Percentiles rank a stretch among this genome's conserved stretches.
These are phyloP conservation scores for Drosophila subsilvestris DNA, from an alignment of 2,888 invertebrate species.

Conservation along the genomic window DNA sequence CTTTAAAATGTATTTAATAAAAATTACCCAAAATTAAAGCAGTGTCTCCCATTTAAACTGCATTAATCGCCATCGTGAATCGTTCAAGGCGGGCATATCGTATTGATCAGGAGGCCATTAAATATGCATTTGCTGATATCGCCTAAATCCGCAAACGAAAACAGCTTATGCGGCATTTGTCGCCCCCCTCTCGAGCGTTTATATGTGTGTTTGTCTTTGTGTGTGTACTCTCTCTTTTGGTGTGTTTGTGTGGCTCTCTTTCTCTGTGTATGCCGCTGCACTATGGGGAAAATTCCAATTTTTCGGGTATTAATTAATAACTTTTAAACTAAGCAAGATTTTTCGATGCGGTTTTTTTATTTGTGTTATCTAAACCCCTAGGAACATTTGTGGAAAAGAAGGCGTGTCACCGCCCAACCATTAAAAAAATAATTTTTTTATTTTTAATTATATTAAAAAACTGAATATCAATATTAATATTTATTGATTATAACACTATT, in stretches of 20 bases:
- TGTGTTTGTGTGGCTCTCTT: neutral
- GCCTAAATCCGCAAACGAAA: conserved; percentile 71
- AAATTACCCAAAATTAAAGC: neutral
- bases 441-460: too few species aligned
- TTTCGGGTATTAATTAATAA: too few species aligned
- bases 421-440: too few species aligned
- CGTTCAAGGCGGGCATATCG: conserved; percentile 35
- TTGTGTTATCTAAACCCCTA: too few species aligned
- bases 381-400: too few species aligned
- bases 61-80: conserved; percentile 24
- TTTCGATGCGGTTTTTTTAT: too few species aligned
- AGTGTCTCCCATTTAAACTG: neutral
- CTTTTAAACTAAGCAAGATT: too few species aligned
- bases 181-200: conserved; percentile 20
- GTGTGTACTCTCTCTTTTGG: conserved; percentile 11
- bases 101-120: conserved; percentile 74
- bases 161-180: conserved; percentile 71
- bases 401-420: too few species aligned
- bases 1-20: neutral
- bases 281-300: too few species aligned
- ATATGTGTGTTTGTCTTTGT: conserved; percentile 6
- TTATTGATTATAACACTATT: too few species aligned
- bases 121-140: conserved; percentile 79
- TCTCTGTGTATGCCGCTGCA: too few species aligned
- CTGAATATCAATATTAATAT: too few species aligned